Conservation (phyloP, 2,113 vertebrate species). For the Tilapia sparmanii region DNA sequence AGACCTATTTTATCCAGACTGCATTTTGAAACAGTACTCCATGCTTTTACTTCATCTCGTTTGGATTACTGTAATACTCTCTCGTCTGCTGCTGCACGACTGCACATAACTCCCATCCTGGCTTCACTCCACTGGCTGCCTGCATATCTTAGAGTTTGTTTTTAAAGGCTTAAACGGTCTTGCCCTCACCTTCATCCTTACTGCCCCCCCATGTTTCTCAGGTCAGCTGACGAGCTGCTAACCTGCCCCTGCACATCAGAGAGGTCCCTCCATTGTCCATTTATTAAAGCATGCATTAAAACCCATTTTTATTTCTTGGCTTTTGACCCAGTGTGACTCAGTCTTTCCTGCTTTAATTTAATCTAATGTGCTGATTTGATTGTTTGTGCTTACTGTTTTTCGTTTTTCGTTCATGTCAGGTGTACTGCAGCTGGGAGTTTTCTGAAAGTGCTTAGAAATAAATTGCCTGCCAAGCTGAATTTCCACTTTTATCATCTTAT, state of each 20-base stretch:
- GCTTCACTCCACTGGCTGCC: not conserved
- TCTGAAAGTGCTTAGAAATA: not conserved
- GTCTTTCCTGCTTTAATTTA: not conserved
- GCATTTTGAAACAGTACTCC: not conserved
- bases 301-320: not conserved
- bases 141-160: not conserved
- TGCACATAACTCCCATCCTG: not conserved
- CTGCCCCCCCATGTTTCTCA: not conserved
- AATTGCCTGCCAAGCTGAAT: not conserved
- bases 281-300: not conserved
- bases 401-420: not conserved
- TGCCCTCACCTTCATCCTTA: not conserved
- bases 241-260: not conserved
- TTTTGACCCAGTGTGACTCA: not conserved
- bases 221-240: not conserved
- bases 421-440: not conserved
- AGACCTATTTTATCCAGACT: not conserved
- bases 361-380: not conserved
- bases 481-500: not conserved
- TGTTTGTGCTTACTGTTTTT: not conserved
- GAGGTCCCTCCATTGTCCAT: not conserved
- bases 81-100: not conserved
- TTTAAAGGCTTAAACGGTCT: not conserved
- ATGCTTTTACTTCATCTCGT: not conserved
- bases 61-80: not conserved